Base-by-base conservation (phyloP, 30 jellyfish, hydroid and myxozoan genomes). In the Catostylus mosaicus region DNA sequence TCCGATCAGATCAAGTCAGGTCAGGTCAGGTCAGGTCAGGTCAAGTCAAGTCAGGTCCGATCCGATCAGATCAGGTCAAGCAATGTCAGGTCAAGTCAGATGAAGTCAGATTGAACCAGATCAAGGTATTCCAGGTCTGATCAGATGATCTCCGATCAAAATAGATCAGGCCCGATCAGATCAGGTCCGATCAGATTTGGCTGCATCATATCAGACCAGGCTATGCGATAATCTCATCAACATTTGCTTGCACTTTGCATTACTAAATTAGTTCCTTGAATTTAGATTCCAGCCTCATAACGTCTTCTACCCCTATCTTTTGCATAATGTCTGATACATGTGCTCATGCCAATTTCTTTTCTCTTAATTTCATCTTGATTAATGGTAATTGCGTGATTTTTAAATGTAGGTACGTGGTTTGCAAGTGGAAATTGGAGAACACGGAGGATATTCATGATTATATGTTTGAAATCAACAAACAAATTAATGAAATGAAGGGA, bases 371-470 rank as follows among this genome's bases (percentile, higher is more conserved):
- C n/a, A n/a, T n/a, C n/a, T n/a, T n/a, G n/a, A n/a, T n/a, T n/a
- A n/a, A n/a, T n/a, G n/a, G n/a, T n/a, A n/a, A n/a, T n/a, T n/a
- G n/a, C n/a, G n/a, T n/a, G n/a, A n/a, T n/a, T n/a, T n/a, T 14
- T 52, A 11, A 52, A 5, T 61, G 61, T 37, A 86, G 96, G 43
- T 93, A 93, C 47, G 67, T 93, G 0, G 93, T 93, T 14, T 93
- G 98, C 84, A 76, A 82, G 45, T 77, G 87, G 36, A 73, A 75
- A 35, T 88, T 84, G 20, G 78, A 74, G 6, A 84, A 82, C 65
- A 54, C 97, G 9, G 52, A 48, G 10, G 86, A 43, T 24, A 83
- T 93, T 8, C 95, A 93, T 50, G 96, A 87, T 52, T 93, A 93
- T 84, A 75, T 93, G 97, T 86, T 93, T 57, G 85, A 81, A 19